phyloP scores from a whole-genome alignment of 2,888 invertebrate genomes.

The Dioctria rufipes region DNA sequence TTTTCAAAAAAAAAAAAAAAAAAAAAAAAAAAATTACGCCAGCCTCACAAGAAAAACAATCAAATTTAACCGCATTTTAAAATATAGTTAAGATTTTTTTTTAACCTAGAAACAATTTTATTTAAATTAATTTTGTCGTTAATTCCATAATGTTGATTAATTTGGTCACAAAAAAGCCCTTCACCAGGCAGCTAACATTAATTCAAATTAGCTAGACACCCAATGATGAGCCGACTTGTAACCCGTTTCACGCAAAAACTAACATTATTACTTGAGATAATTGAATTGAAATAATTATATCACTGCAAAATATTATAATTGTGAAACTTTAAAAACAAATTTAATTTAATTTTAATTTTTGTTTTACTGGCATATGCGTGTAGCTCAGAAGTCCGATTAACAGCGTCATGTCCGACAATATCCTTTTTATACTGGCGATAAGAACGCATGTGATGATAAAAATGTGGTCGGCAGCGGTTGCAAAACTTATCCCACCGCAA shows the following conservation, averaged over 20 bases:
- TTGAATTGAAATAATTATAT: too few relatives aligned
- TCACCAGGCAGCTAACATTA: constrained; percentile 71
- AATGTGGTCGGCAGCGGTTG: neutral
- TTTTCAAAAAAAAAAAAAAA: too few relatives aligned
- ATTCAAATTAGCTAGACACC: constrained; percentile 67
- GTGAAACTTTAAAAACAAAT: too few relatives aligned
- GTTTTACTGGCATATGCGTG: neutral
- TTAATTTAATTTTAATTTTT: too few relatives aligned
- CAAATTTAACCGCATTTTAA: neutral
- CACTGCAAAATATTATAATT: neutral
- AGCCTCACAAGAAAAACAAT: too few relatives aligned
- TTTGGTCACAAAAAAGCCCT: constrained; percentile 69
- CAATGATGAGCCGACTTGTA: constrained; percentile 70
- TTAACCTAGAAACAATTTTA: too few relatives aligned
- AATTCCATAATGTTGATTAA: constrained; percentile 5
- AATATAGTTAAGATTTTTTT: neutral
- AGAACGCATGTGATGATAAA: constrained; percentile 30
- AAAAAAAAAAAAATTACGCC: too few relatives aligned
- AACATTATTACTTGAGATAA: neutral
- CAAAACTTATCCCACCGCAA: neutral
- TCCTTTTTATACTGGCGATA: constrained; percentile 40
- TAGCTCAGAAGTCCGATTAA: too few relatives aligned
- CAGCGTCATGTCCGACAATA: neutral
- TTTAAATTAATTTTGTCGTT: too few relatives aligned
- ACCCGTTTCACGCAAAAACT: constrained; percentile 51